A percentile compares a stretch with the other conserved stretches of the same genome.
Conservation (phyloP, 2,888 invertebrate species). For the Cacoxenus indagator region DNA sequence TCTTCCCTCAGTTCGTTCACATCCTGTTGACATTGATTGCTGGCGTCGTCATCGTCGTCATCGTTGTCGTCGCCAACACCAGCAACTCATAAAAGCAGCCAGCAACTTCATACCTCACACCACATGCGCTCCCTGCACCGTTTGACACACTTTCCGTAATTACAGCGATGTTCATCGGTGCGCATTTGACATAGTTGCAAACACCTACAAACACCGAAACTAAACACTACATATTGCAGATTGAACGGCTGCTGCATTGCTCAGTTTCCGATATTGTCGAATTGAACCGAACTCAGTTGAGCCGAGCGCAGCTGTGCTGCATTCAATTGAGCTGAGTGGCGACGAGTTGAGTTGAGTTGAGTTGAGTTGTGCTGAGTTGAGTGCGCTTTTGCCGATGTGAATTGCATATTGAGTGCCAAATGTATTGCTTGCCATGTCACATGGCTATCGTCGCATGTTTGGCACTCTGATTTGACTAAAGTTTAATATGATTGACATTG, state of each 20-base stretch:
- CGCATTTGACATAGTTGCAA: constrained; percentile 39
- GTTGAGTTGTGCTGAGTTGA: too few species aligned
- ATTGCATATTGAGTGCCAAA: constrained; percentile 57
- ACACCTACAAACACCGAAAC: constrained; percentile 37
- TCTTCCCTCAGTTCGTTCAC: not conserved
- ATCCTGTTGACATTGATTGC: constrained; percentile 6
- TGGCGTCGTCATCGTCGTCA: not conserved
- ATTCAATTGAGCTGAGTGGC: too few species aligned
- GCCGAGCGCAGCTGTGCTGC: not conserved
- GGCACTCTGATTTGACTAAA: constrained; percentile 63
- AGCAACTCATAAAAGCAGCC: too few species aligned
- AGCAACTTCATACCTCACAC: not conserved
- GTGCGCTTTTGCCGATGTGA: constrained; percentile 38
- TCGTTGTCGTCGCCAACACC: not conserved
- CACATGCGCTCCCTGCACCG: constrained; percentile 19
- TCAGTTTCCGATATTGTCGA: not conserved
- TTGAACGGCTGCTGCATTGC: not conserved
- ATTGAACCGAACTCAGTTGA: too few species aligned
- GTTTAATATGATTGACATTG: constrained; percentile 29
- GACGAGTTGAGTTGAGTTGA: too few species aligned
- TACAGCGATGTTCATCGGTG: constrained; percentile 50
- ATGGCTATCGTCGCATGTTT: constrained; percentile 58
- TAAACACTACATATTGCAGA: constrained; percentile 18
- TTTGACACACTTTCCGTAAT: constrained; percentile 56
- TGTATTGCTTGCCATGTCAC: constrained; percentile 45